Base-by-base conservation (phyloP, 2,797 vertebrate genomes). In the Anabacerthia variegaticeps region DNA sequence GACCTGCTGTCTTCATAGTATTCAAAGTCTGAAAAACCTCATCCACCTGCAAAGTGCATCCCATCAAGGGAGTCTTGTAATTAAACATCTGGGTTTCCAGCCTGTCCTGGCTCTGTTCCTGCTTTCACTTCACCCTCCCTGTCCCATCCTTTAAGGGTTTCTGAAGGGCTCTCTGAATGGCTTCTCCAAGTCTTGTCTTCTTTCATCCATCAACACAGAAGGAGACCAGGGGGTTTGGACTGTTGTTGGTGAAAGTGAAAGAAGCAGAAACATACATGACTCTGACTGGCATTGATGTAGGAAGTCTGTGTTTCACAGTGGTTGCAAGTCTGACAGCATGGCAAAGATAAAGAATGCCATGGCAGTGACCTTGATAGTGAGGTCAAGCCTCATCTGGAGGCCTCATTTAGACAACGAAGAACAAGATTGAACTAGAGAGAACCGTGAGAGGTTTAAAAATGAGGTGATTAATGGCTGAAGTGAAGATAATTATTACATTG, bases 261-360 rank as follows among this genome's bases (percentile, higher is more conserved):
- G 88, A 92, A 46, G 95, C 84, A 54, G 96, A 97, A 24, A 91
- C 2, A 4, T 67, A 43, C 23, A 96, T 0, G 0, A 95, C 28
- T 17, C 19, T 58, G 5, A 85, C 83, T 1, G 10, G 23, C 11
- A 80, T 9, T 8, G 9, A 4, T 30, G 11, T 54, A 54, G 6
- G 96, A 49, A 56, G 18, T 74, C 93, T 91, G 10, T 24, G 8
- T 85, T 95, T 81, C 3, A 84, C 66, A 73, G 93, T 12, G 41
- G 46, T 88, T 17, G 93, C 13, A 2, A 97, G 52, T 36, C 89
- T 90, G 58, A 96, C 44, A 66, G 96, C 85, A 92, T 14, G 9
- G 87, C 93, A 16, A 97, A 96, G 30, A 93, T 77, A 66, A 97
- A 90, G 83, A 97, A 96, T 18, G 94, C 39, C 65, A 48, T 13